These are phyloP conservation scores for Amphipoea lucens DNA, from an alignment of 2,888 invertebrate species.

Conservation along the genomic window DNA sequence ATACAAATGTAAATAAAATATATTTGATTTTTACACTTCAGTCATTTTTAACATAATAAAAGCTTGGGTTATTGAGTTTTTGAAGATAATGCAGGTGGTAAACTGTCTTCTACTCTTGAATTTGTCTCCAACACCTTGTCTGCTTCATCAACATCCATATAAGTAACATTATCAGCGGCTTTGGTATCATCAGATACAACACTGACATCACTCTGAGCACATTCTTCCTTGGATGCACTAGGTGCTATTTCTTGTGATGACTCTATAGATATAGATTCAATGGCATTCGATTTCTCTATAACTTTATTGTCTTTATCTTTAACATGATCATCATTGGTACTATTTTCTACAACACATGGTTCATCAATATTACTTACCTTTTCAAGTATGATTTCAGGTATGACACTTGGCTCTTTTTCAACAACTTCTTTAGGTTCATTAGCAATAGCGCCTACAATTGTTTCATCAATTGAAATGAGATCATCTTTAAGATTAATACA, in stretches of 20 bases:
- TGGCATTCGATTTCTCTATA: constrained; percentile 16
- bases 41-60: constrained; percentile 28
- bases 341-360: constrained; percentile 20
- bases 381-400: neutral
- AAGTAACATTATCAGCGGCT: constrained; percentile 14
- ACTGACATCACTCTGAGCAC: neutral
- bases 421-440: constrained; percentile 45
- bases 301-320: constrained; percentile 17
- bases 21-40: constrained; percentile 32
- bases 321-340: constrained; percentile 25
- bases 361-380: constrained; percentile 28
- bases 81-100: constrained; percentile 10
- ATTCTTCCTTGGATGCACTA: constrained; percentile 5
- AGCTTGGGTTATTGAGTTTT: constrained; percentile 25
- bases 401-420: constrained; percentile 25
- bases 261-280: constrained; percentile 34
- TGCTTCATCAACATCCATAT: constrained; percentile 55
- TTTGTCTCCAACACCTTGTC: constrained; percentile 11
- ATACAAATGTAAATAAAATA: constrained; percentile 25
- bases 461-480: constrained; percentile 73
- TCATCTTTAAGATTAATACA: constrained; percentile 76
- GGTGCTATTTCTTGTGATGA: constrained; percentile 31
- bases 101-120: constrained; percentile 18
- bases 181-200: constrained; percentile 23
- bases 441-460: constrained; percentile 60